Conservation (phyloP, 2,113 vertebrate species). For the Calidris pugnax region DNA sequence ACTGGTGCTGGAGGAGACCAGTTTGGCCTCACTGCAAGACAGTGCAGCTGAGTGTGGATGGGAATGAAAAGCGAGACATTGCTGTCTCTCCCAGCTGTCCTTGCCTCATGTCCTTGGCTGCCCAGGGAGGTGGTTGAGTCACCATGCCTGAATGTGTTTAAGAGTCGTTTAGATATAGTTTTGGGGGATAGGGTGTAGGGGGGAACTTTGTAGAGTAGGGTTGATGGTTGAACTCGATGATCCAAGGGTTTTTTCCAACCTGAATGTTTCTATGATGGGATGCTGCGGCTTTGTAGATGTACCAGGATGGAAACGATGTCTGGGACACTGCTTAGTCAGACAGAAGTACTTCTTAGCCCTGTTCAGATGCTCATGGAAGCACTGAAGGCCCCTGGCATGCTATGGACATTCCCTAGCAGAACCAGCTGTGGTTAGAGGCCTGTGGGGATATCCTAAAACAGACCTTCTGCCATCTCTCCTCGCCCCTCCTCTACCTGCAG, state of each 20-base stretch:
- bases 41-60: background rate
- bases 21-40: background rate
- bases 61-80: background rate
- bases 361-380: background rate
- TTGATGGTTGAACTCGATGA: no score
- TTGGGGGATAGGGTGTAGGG: no score
- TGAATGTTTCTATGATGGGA: no score
- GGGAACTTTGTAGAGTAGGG: no score
- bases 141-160: no score
- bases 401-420: background rate
- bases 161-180: no score
- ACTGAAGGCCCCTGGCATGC: background rate
- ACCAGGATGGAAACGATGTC: background rate
- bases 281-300: background rate
- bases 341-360: background rate
- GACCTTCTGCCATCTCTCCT: background rate
- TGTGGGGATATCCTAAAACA: background rate
- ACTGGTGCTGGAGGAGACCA: background rate
- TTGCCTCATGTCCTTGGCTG: no score
- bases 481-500: background rate
- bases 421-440: background rate
- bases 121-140: no score
- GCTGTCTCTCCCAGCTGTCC: background rate
- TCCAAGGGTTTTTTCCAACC: no score
- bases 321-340: background rate